A percentile compares a stretch with the other conserved stretches of the same genome.
These are phyloP conservation scores for Leucophora obtusa DNA, from an alignment of 2,888 invertebrate genomes.

Conservation along the genomic window DNA sequence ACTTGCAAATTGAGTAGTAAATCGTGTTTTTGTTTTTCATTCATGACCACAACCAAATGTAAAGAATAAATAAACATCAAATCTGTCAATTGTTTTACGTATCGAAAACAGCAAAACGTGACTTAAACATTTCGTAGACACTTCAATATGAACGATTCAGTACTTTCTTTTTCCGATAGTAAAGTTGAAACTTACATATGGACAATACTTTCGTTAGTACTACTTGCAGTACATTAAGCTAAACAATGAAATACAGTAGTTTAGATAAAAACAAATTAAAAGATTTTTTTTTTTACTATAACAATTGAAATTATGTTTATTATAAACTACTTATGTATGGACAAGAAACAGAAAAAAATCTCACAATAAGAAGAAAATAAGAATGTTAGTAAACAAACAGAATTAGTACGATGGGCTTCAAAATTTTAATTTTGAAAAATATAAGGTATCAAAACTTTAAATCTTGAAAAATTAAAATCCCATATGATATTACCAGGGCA, in stretches of 20 bases:
- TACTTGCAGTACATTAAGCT: not conserved
- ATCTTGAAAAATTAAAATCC: too few relatives aligned
- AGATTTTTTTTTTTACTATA: not conserved
- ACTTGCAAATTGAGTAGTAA: constrained; percentile 12
- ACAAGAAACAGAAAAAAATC: not conserved
- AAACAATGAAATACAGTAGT: not conserved
- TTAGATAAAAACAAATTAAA: not conserved
- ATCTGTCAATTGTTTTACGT: constrained; percentile 6
- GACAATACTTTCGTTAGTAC: not conserved
- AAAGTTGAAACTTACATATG: not conserved
- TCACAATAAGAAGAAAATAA: not conserved
- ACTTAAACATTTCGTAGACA: constrained; percentile 6
- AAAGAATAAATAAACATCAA: not conserved
- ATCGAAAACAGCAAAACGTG: constrained; percentile 11
- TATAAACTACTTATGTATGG: not conserved
- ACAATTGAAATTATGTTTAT: constrained; percentile 1
- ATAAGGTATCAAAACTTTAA: not conserved
- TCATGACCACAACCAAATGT: constrained; percentile 26
- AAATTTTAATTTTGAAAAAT: not conserved
- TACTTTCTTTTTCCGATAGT: constrained; percentile 2
- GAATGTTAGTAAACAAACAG: not conserved
- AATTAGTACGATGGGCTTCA: not conserved
- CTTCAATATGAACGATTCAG: not conserved
- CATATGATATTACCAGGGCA: too few relatives aligned
- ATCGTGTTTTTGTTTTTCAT: constrained; percentile 29